Evolutionary conservation across 2,113 vertebrate genomes (phyloP), one percentile per base, ranked within the genome.

Genomic region (Capreolus pygargus): DNA sequence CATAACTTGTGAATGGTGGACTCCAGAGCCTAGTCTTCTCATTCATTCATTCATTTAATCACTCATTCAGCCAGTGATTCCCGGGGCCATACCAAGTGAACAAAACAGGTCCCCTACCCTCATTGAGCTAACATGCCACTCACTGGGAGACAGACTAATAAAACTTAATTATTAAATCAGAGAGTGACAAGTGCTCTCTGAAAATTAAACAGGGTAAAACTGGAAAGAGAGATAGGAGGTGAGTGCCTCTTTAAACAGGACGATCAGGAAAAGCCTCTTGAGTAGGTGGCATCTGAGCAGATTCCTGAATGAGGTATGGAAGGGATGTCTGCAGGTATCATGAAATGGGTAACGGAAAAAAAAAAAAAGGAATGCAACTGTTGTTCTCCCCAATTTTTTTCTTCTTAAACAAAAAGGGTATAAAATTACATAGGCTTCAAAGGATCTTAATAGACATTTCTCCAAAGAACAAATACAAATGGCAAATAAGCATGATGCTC

Each of bases 301-400:
- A 55, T 36, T 54, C 43, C 52, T 27, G 3, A 60, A 83, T 14
- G 14, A 78, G 27, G 11, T 10, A 8, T 84, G 30, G 47, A 67
- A 85, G 79, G 60, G 52, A 45, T 39, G 33, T n/a, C 39, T 58
- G 25, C 10, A 12, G 19, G 19, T 27, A 84, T 76, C 25, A 23
- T 6, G 13, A 95, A 88, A 85, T 25, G 25, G 25, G 60, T 27
- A 36, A 79, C 27, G n/a, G 28, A n/a, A 54, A 33, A 60, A 54
- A 30, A 88, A 58, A 33, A 89, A 82, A 57, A 5, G 33, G 33
- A 95, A 89, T 5, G 10, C 3, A 78, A 83, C 1, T 55, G 14
- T 27, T 39, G 15, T 79, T 97, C 23, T 45, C 43, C n/a, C 27
- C 79, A 81, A 70, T 86, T 89, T 52, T 89, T 86, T 94, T 88